These are phyloP conservation scores for Cantharis rustica DNA, from an alignment of 2,888 invertebrate species.

Conservation along the genomic window DNA sequence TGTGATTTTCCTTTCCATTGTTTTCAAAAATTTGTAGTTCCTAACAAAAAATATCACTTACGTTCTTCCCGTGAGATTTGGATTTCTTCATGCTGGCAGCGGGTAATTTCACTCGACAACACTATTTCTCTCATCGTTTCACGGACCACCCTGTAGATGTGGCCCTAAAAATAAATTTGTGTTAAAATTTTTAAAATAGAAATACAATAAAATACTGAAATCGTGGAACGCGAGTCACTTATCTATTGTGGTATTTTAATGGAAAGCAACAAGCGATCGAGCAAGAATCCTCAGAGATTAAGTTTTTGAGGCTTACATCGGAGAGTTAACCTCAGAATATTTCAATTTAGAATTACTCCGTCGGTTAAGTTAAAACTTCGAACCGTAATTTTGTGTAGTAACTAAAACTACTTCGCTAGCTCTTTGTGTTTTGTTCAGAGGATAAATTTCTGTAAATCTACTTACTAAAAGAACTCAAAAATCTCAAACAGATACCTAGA, in stretches of 20 bases:
- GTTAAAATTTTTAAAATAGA: neutral
- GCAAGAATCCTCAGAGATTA: neutral
- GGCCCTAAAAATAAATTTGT: conserved; percentile 45
- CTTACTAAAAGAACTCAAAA: neutral
- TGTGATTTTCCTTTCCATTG: neutral
- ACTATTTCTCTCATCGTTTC: conserved; percentile 56
- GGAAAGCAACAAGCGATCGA: neutral
- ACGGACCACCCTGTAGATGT: conserved; percentile 43
- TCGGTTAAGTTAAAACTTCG: neutral
- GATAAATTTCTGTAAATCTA: neutral
- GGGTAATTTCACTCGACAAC: conserved; percentile 55
- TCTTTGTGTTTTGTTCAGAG: neutral
- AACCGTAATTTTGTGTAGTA: neutral
- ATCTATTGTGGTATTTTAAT: neutral
- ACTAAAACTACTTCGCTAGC: neutral
- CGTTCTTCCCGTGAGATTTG: conserved; percentile 53
- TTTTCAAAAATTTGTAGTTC: neutral
- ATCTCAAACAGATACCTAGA: neutral
- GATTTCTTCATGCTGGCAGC: conserved; percentile 57
- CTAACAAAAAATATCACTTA: conserved; percentile 37
- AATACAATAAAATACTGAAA: neutral
- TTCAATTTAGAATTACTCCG: neutral
- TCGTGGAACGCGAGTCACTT: neutral
- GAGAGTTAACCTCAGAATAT: neutral
- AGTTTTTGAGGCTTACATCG: neutral